Base-by-base conservation (phyloP, 2,888 invertebrate species). In the Acronicta psi region DNA sequence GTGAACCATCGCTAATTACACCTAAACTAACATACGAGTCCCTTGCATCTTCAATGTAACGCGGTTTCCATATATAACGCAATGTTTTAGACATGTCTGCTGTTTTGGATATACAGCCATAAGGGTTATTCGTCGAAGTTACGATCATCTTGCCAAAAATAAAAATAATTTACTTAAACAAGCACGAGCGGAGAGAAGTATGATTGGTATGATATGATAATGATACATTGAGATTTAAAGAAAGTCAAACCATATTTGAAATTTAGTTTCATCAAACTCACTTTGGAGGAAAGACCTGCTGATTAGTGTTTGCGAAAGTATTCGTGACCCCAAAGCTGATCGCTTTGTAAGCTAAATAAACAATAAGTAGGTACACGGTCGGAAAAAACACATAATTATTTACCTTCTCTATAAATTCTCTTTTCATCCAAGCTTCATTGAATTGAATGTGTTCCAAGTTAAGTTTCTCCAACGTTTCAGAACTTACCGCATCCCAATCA, bases 1-100 rank as follows among this genome's bases (percentile, higher is more conserved):
- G 73, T 60, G 90, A 88, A 31, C 93, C 93, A 71, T 93, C 90
- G 69, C 93, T 93, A 73, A 93, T 87, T 52, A 90, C 80, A 43
- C 93, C 92, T 64, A 90, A 57, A 69, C 85, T 88, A 59, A 73
- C 71, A 61, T 74, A 77, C 49, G 72, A 59, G 68, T 83, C 81
- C 38, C 40, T 64, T 49, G 68, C 75, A 40, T 68, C 64, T 50
- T 68, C 69, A 50, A 25, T 42, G 14, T 60, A 63, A 53, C 87
- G 87, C 25, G 85, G 63, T 51, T 43, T 65, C 92, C 92, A 93
- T 71, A 92, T 79, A 10, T 67, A 70, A 61, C 71, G 67, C 68
- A 93, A 77, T 65, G 84, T 81, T 77, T 78, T 83, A 34, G 83
- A 73, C 36, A 92, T 77, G 66, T 82, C 80, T 20, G 83, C 72